Conservation (phyloP, 2,113 vertebrate species). For the Lota lota region DNA sequence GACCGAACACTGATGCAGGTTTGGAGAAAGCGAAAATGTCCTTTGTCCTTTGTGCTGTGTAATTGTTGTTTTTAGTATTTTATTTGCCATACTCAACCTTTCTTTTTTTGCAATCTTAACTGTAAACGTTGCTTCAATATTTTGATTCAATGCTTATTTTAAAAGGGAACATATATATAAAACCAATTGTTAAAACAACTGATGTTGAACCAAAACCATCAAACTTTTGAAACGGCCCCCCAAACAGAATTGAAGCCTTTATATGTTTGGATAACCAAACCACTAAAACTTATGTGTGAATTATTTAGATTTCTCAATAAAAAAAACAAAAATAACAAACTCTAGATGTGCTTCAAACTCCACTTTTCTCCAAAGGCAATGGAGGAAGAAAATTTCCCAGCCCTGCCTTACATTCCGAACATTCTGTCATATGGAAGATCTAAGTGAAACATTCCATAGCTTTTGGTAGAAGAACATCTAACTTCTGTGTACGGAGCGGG, state of each 20-base stretch:
- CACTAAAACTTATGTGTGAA: not conserved
- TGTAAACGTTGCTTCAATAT: too few relatives aligned
- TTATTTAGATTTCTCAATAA: constrained; percentile 18
- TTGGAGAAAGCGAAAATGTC: not conserved
- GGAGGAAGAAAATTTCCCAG: constrained; percentile 29
- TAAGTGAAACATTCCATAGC: constrained; percentile 45
- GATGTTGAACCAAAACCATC: too few relatives aligned
- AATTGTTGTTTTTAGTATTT: not conserved
- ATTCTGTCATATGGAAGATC: constrained; percentile 39
- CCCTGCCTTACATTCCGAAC: constrained; percentile 39
- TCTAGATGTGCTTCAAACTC: constrained; percentile 13
- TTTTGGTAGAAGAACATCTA: not conserved
- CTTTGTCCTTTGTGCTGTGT: not conserved
- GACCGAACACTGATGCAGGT: not conserved
- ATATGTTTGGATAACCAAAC: too few relatives aligned
- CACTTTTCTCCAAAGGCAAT: constrained; percentile 5
- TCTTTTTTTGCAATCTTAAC: constrained; percentile 12
- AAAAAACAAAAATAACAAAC: not conserved
- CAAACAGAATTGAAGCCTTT: too few relatives aligned
- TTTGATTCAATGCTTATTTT: too few relatives aligned
- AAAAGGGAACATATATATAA: too few relatives aligned
- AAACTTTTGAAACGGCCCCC: too few relatives aligned
- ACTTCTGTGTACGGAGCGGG: not conserved
- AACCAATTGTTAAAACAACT: too few relatives aligned
- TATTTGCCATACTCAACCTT: not conserved